Conservation (phyloP, 2,888 invertebrate genomes). For the Hyles lineata region DNA sequence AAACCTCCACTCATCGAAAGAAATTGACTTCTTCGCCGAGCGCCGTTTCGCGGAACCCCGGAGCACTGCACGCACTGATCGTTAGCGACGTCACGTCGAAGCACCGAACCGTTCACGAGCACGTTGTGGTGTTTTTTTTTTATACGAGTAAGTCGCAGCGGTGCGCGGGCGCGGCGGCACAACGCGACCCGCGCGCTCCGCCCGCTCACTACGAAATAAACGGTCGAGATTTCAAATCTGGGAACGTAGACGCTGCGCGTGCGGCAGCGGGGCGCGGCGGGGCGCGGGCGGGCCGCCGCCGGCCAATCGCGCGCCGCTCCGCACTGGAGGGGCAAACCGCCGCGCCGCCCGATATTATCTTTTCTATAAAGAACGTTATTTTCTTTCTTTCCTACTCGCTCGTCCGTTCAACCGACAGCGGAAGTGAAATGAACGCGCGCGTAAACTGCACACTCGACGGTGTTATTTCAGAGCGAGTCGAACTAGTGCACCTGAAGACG, state of each 20-base stretch:
- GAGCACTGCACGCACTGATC: conserved; percentile 80
- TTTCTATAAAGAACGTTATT: conserved; percentile 79
- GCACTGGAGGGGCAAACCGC: conserved; percentile 67
- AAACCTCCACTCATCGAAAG: conserved; percentile 91
- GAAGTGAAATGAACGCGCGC: conserved; percentile 82
- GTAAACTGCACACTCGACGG: conserved; percentile 69
- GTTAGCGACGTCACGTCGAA: conserved; percentile 77
- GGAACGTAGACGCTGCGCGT: conserved; percentile 80
- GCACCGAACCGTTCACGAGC: conserved; percentile 77
- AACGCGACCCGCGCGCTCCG: conserved; percentile 67
- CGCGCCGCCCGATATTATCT: conserved; percentile 75
- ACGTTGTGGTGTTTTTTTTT: conserved; percentile 75
- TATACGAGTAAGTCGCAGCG: conserved; percentile 57
- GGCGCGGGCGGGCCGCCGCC: conserved; percentile 63
- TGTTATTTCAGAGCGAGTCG: conserved; percentile 42
- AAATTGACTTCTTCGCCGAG: conserved; percentile 77
- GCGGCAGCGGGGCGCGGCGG: conserved; percentile 64
- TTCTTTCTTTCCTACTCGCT: conserved; percentile 78
- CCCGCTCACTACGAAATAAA: conserved; percentile 81
- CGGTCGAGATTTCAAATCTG: conserved; percentile 85
- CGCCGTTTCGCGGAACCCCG: conserved; percentile 58
- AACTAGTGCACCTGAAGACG: conserved; percentile 42
- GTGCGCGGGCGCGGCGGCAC: conserved; percentile 55
- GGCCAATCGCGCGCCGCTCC: conserved; percentile 69
- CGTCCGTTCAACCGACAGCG: conserved; percentile 81